These are phyloP conservation scores for Gambusia holbrooki DNA, from an alignment of 2,113 vertebrate species.

Conservation along the genomic window DNA sequence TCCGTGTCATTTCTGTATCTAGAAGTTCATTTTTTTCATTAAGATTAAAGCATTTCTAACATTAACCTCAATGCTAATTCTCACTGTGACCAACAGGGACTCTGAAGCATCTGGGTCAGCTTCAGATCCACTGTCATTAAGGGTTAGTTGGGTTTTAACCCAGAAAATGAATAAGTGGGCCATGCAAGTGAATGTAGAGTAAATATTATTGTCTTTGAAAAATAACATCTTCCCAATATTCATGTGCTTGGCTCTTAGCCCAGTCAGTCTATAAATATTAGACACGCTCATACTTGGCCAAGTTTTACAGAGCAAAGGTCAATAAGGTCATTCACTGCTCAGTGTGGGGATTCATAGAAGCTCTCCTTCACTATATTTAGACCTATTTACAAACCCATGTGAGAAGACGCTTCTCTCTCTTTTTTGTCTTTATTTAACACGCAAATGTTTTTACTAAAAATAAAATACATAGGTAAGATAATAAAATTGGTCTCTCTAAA, in stretches of 20 bases:
- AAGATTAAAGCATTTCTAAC: background rate
- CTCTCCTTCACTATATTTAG: background rate
- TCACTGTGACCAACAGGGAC: background rate
- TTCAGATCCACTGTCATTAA: background rate
- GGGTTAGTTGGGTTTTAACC: background rate
- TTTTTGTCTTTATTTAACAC: background rate
- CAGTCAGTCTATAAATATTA: constrained; percentile 37
- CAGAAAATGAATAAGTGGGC: background rate
- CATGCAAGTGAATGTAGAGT: background rate
- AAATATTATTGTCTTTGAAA: constrained; percentile 6
- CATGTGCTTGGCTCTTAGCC: constrained; percentile 2
- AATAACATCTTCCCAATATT: background rate
- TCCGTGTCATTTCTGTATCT: background rate
- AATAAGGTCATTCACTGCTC: constrained; percentile 7
- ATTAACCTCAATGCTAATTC: background rate
- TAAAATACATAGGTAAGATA: too few species aligned
- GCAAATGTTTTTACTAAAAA: too few species aligned
- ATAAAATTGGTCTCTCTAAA: too few species aligned
- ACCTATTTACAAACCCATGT: constrained; percentile 3
- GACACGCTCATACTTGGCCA: constrained; percentile 3
- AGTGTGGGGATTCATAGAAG: constrained; percentile 17
- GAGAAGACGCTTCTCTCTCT: background rate
- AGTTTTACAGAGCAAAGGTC: constrained; percentile 37
- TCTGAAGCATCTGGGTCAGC: background rate
- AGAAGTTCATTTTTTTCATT: background rate